A percentile compares a stretch with the other conserved stretches of the same genome.
Evolutionary conservation across 2,113 vertebrate species (phyloP).

Genomic region (Oenanthe oenanthe): DNA sequence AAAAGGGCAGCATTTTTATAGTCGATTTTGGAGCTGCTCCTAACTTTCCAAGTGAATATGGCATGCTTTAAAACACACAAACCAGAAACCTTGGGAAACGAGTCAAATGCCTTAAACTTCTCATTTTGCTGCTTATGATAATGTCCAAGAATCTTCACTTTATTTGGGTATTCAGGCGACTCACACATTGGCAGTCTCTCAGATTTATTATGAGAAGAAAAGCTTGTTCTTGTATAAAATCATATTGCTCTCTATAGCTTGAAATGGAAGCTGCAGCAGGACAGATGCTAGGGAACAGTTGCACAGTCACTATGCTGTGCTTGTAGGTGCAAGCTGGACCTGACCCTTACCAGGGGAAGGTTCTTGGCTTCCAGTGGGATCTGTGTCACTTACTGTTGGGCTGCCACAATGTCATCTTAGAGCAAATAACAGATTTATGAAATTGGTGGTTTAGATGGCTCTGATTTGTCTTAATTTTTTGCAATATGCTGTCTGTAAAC

Average conservation of each 20-base stretch:
- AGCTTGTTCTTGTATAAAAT: not conserved
- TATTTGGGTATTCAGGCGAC: not conserved
- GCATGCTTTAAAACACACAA: not conserved
- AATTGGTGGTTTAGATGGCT: not conserved
- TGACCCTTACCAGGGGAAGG: not conserved
- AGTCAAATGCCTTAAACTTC: not conserved
- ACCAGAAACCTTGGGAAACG: not conserved
- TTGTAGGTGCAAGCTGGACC: not conserved
- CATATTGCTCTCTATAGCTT: not conserved
- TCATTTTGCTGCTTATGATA: not conserved
- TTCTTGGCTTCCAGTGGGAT: not conserved
- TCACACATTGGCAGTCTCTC: not conserved
- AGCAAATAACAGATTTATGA: not conserved
- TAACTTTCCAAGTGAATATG: not conserved
- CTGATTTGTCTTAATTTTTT: not conserved
- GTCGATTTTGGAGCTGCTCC: not conserved
- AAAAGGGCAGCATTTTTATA: not conserved
- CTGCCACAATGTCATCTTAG: not conserved
- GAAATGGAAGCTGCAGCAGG: not conserved
- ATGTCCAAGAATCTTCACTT: not conserved
- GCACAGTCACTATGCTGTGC: fast-evolving
- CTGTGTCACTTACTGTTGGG: not conserved
- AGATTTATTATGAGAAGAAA: not conserved
- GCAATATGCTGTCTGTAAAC: not conserved
- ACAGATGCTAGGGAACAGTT: not conserved